Evolutionary conservation across 2,797 vertebrate species (phyloP).

Genomic region (Natrix natrix): DNA sequence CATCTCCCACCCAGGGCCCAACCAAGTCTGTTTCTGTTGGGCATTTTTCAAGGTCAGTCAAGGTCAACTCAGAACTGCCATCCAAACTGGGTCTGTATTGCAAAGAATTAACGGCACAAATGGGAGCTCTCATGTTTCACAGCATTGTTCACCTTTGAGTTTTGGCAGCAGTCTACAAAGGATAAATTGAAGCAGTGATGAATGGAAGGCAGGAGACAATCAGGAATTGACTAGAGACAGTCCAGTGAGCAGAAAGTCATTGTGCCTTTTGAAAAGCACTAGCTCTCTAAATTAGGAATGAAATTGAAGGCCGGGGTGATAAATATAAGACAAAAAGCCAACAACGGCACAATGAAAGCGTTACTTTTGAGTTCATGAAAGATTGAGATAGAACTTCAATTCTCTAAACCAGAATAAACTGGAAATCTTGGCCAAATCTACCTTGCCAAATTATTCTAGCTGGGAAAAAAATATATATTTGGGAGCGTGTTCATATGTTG

Average conservation of each 20-base stretch:
- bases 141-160: conserved; percentile 31
- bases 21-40: background rate
- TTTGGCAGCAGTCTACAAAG: conserved; percentile 37
- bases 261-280: conserved; percentile 41
- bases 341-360: conserved; percentile 35
- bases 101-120: conserved; percentile 34
- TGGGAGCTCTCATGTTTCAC: conserved; percentile 9
- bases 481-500: background rate
- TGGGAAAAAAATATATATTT: background rate
- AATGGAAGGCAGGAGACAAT: conserved; percentile 49
- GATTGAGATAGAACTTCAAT: background rate
- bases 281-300: conserved; percentile 53
- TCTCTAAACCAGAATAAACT: background rate
- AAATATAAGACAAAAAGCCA: conserved; percentile 58
- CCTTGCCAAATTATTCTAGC: background rate
- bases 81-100: background rate
- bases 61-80: background rate
- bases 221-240: conserved; percentile 40
- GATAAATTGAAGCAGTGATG: conserved; percentile 50
- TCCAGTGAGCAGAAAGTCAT: conserved; percentile 31
- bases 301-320: conserved; percentile 45
- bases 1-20: background rate
- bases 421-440: background rate
- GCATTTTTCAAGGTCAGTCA: background rate
- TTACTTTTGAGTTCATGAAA: background rate